Evolutionary conservation across 2,113 vertebrate genomes (phyloP).

Genomic region (Propithecus coquereli): DNA sequence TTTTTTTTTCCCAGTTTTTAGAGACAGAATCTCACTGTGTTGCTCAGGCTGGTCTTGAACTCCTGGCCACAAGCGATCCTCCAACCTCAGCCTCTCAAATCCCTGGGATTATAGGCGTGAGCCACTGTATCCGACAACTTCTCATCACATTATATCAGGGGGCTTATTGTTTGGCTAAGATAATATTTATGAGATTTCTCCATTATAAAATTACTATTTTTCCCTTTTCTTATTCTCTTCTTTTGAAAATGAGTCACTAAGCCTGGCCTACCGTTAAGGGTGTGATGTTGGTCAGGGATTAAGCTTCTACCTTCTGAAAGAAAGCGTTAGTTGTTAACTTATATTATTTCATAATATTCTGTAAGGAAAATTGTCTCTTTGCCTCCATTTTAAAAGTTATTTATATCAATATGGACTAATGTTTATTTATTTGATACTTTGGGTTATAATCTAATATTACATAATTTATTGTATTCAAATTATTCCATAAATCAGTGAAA

Average conservation of each 20-base stretch:
- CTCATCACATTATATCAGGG: background rate
- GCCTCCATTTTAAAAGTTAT: background rate
- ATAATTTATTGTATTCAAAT: constrained; percentile 10
- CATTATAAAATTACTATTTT: background rate
- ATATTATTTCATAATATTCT: background rate
- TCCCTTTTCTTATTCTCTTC: background rate
- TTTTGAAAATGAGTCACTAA: background rate
- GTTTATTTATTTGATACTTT: constrained; percentile 39
- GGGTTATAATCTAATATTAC: background rate
- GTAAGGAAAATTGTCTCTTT: background rate
- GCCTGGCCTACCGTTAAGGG: background rate
- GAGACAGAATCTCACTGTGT: background rate
- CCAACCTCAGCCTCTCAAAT: background rate
- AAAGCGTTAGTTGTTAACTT: background rate
- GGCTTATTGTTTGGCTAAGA: background rate
- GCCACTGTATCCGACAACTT: background rate
- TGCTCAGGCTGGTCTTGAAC: background rate
- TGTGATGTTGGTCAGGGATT: background rate
- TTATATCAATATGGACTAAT: background rate
- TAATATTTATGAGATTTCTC: background rate
- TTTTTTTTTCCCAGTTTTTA: background rate
- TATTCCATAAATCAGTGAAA: background rate
- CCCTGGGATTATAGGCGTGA: background rate
- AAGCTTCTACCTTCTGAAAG: background rate
- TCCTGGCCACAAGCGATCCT: background rate